Base-by-base conservation (phyloP, 2,888 invertebrate genomes). In the Piscicola geometra region DNA sequence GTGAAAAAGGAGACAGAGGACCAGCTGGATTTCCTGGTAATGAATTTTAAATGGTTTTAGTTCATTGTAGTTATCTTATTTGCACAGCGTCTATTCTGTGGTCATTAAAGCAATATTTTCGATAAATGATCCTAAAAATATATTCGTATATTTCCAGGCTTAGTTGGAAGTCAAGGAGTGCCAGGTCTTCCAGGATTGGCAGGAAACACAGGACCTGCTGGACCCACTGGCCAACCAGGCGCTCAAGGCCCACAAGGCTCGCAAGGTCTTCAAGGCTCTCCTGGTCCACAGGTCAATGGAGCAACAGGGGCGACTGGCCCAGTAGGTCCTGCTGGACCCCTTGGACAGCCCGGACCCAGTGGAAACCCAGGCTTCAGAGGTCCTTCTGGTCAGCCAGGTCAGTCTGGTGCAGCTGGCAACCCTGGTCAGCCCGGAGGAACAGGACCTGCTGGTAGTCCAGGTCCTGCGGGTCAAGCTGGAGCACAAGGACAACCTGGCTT, bases 101-200 rank as follows among this genome's bases (percentile, higher is more conserved):
- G 50, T 47, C 50, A 47, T 15, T 9, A 47, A 47, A 9, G 21
- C 9, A 56, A 3, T 18, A 25, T 56, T 56, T 56, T 18, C 25
- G 25, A 5, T 56, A 5, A 56, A 56, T 15, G 21, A 3, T 15
- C 60, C 9, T 25, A 15, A 3, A 5, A 18, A 56, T 3, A 15
- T 41, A 15, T 9, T 41, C 15, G 15, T 41, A 9, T 56, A n/a
- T 56, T 56, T 32, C 41, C 74, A 36, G 77, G 77, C 90, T 77
- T 88, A 18, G n/a, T 68, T 18, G 77, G 78, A 36, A 33, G 50
- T n/a, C 71, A 56, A n/a, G 80, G 82, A 9, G 52, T 66, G 50
- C 70, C 78, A 36, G 82, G 82, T 28, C 33, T 41, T n/a, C 72
- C 77, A 41, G 79, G 79, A 64, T 76, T 41, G 47, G 60, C 73